A percentile compares a stretch with the other conserved stretches of the same genome.
These are phyloP conservation scores for Liopterus haemorrhoidalis DNA, from an alignment of 2,888 invertebrate genomes.

Conservation along the genomic window DNA sequence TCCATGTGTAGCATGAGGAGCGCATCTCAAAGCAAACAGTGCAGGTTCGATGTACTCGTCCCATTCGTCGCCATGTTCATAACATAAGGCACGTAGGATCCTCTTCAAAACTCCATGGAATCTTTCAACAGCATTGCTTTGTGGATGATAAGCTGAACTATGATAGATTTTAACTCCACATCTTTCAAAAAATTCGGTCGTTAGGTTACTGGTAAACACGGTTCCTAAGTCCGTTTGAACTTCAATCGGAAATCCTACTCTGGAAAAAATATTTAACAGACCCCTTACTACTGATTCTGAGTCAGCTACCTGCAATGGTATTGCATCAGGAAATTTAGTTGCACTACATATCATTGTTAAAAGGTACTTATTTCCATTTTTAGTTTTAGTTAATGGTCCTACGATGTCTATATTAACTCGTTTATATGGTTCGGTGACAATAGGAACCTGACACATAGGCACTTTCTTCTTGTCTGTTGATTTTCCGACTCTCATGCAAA, in stretches of 20 bases:
- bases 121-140: constrained; percentile 1
- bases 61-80: constrained; percentile 6
- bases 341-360: constrained; percentile 6
- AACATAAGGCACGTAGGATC: constrained; percentile 2
- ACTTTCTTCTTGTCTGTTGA: constrained; percentile 7
- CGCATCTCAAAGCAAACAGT: constrained; percentile 6
- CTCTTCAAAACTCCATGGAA: constrained; percentile 8
- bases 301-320: constrained; percentile 4
- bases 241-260: constrained; percentile 5
- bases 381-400: constrained; percentile 3
- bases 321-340: constrained; percentile 9
- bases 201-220: constrained; percentile 3
- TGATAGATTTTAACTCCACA: constrained; percentile 1
- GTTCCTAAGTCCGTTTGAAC: constrained; percentile 8
- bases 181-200: constrained; percentile 4
- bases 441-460: constrained; percentile 4
- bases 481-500: constrained; percentile 9
- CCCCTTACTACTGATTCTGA: constrained; percentile 7
- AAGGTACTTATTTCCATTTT: constrained; percentile 2
- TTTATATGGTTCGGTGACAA: constrained; percentile 5
- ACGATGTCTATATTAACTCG: constrained; percentile 8
- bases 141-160: constrained; percentile 7
- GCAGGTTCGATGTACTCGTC: constrained; percentile 2
- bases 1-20: constrained; percentile 5
- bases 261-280: constrained; percentile 4